A percentile compares a stretch with the other conserved stretches of the same genome.
Conservation (phyloP, 2,888 invertebrate species). For the Stenichneumon culpator region DNA sequence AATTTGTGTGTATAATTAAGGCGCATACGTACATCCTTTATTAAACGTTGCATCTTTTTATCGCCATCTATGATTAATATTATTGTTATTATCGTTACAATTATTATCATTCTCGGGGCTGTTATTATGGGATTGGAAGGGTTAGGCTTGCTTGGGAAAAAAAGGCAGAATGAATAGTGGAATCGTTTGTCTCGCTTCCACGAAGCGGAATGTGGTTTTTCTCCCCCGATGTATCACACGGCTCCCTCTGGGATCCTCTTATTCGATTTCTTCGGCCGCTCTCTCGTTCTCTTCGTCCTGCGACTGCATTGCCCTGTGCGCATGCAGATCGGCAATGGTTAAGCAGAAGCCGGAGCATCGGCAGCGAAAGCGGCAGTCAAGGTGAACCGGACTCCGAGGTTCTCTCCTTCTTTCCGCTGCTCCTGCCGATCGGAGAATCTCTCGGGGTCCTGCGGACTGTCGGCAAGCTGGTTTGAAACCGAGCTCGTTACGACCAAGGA, state of each 20-base stretch:
- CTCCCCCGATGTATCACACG: slow-evolving; percentile 47
- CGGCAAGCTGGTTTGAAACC: slow-evolving; percentile 43
- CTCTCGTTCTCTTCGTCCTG: slow-evolving; percentile 68
- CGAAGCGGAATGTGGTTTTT: slow-evolving; percentile 65
- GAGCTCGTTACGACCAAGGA: slow-evolving; percentile 57
- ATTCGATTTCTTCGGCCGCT: slow-evolving; percentile 1
- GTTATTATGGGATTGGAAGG: slow-evolving; percentile 38
- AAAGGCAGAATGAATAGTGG: slow-evolving; percentile 50
- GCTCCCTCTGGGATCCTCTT: slow-evolving; percentile 44
- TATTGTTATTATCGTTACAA: slow-evolving; percentile 37
- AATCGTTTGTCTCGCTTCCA: slow-evolving; percentile 67
- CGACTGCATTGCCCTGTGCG: slow-evolving; percentile 67
- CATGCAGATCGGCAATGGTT: slow-evolving; percentile 75
- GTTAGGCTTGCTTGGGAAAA: background rate
- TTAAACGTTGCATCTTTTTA: slow-evolving; percentile 48
- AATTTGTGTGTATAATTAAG: slow-evolving; percentile 37
- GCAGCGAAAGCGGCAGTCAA: slow-evolving; percentile 77
- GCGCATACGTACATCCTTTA: slow-evolving; percentile 10
- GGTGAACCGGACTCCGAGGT: slow-evolving; percentile 81
- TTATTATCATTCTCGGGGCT: slow-evolving; percentile 37
- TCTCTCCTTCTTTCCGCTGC: slow-evolving; percentile 35
- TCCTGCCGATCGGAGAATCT: slow-evolving; percentile 41
- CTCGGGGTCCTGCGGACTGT: slow-evolving; percentile 36
- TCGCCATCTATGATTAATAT: slow-evolving; percentile 35
- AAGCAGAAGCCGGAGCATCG: slow-evolving; percentile 37